phyloP scores from a whole-genome alignment of 2,113 vertebrate genomes.

The Microtus montanus region DNA sequence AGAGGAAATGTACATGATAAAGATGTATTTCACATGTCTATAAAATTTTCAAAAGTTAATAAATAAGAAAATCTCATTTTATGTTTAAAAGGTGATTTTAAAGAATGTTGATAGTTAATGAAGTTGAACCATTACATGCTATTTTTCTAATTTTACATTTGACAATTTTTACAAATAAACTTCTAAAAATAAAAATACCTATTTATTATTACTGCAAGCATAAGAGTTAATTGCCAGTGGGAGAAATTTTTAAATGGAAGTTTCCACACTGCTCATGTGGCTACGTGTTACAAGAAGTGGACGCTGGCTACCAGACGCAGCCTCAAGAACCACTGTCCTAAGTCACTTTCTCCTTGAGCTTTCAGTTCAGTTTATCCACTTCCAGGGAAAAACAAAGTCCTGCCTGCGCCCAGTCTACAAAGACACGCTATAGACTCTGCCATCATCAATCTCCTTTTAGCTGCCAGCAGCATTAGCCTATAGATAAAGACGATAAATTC shows the following conservation, averaged over 20 bases:
- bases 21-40: not conserved
- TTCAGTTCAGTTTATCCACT: constrained; percentile 60
- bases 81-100: not conserved
- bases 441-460: constrained; percentile 81
- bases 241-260: not conserved
- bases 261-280: not conserved
- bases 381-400: constrained; percentile 60
- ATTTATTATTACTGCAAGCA: not conserved
- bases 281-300: not conserved
- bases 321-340: not conserved
- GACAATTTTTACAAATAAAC: not conserved
- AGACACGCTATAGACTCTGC: constrained; percentile 72
- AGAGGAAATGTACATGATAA: not conserved
- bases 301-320: not conserved
- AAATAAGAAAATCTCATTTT: not conserved
- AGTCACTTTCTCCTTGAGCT: not conserved
- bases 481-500: constrained; percentile 74
- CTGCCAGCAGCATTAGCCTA: constrained; percentile 75
- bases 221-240: not conserved
- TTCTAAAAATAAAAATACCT: not conserved
- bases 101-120: not conserved
- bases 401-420: constrained; percentile 71
- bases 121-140: not conserved
- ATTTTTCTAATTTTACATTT: not conserved
- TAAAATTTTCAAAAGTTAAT: not conserved